phyloP scores from a whole-genome alignment of 2,888 invertebrate species.

The Helicoverpa assulta region DNA sequence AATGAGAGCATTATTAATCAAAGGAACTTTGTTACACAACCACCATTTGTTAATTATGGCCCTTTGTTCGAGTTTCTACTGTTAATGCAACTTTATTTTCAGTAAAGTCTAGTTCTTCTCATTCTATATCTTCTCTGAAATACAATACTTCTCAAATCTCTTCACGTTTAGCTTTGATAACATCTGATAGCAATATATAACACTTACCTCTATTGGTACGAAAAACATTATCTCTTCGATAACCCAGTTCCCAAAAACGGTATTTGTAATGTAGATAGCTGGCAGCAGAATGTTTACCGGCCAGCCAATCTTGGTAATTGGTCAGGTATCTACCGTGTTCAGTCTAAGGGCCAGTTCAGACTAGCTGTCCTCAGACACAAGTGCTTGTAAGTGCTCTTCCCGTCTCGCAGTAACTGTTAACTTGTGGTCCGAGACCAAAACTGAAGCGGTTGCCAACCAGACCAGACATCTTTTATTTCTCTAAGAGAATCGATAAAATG shows the following conservation, averaged over 20 bases:
- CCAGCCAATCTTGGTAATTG: conserved; percentile 71
- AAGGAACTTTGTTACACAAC: conserved; percentile 8
- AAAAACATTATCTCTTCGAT: conserved; percentile 58
- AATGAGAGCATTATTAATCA: conserved; percentile 11
- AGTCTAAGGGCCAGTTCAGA: conserved; percentile 53
- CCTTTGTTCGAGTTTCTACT: not conserved
- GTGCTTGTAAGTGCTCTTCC: conserved; percentile 54
- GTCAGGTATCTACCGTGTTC: conserved; percentile 64
- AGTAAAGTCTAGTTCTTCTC: conserved; percentile 16
- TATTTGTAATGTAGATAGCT: too few species aligned
- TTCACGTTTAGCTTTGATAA: conserved; percentile 18
- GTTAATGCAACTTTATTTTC: not conserved
- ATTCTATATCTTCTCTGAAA: conserved; percentile 1
- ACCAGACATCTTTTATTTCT: not conserved
- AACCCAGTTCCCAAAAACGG: conserved; percentile 65
- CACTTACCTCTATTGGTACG: conserved; percentile 1
- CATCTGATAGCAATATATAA: conserved; percentile 20
- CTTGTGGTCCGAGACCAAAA: conserved; percentile 18
- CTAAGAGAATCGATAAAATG: conserved; percentile 14
- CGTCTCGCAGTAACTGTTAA: conserved; percentile 46
- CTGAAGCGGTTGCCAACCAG: conserved; percentile 32
- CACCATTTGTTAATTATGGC: conserved; percentile 9
- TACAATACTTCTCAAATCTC: conserved; percentile 18
- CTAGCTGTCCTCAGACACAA: conserved; percentile 54
- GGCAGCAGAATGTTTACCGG: conserved; percentile 56